These are phyloP conservation scores for Therioaphis trifolii DNA, from an alignment of 2,888 invertebrate species.

Conservation along the genomic window DNA sequence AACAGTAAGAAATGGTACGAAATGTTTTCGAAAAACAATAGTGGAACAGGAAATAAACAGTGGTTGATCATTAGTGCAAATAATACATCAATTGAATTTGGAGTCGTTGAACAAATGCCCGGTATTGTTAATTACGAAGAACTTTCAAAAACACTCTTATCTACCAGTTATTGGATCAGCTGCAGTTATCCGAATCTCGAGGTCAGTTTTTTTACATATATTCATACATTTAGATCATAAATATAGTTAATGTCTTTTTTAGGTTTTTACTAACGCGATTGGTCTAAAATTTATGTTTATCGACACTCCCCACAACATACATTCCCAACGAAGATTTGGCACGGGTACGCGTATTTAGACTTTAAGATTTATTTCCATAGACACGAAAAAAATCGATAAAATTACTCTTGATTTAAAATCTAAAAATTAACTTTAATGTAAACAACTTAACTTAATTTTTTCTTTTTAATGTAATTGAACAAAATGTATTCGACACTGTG, in stretches of 20 bases:
- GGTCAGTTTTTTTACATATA: conserved; percentile 67
- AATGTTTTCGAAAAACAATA: conserved; percentile 77
- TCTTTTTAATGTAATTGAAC: too few species aligned
- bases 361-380: not conserved
- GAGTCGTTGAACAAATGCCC: conserved; percentile 84
- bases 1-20: conserved; percentile 81
- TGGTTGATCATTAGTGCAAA: conserved; percentile 81
- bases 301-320: conserved; percentile 11
- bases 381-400: not conserved
- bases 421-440: not conserved
- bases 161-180: conserved; percentile 79
- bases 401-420: not conserved
- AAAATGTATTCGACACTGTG: too few species aligned
- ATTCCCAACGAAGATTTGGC: conserved; percentile 13
- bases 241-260: conserved; percentile 17
- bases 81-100: conserved; percentile 68
- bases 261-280: conserved; percentile 14
- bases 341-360: conserved; percentile 25
- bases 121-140: conserved; percentile 76
- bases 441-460: too few species aligned
- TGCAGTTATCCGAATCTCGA: conserved; percentile 74
- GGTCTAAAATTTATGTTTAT: conserved; percentile 12
- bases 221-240: conserved; percentile 19
- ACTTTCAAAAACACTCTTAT: conserved; percentile 75
- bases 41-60: conserved; percentile 86